phyloP scores from a whole-genome alignment of 2,113 vertebrate species.

The Callospermophilus lateralis region DNA sequence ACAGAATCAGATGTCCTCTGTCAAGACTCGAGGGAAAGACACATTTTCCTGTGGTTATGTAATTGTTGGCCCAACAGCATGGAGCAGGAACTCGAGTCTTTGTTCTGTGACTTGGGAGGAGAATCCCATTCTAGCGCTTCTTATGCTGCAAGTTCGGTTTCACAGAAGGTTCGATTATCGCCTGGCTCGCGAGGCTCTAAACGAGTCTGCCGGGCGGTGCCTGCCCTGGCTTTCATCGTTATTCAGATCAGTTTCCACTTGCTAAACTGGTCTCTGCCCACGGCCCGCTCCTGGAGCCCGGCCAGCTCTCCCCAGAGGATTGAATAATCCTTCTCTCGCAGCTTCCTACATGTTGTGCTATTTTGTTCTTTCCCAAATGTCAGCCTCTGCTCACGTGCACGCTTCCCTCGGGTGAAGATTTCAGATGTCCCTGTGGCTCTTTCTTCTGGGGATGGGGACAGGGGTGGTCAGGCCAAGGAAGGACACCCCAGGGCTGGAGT shows the following conservation, averaged over 20 bases:
- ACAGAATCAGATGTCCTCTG: background rate
- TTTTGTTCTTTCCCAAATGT: conserved; percentile 75
- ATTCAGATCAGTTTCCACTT: conserved; percentile 70
- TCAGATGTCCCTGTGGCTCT: background rate
- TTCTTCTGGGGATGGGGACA: background rate
- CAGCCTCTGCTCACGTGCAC: conserved; percentile 56
- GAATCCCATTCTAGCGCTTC: conserved; percentile 63
- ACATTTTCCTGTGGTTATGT: conserved; percentile 50
- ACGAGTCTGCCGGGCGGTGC: conserved; percentile 58
- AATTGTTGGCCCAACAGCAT: background rate
- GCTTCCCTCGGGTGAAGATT: background rate
- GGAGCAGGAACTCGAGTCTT: background rate
- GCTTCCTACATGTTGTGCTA: conserved; percentile 66
- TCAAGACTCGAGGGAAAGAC: background rate
- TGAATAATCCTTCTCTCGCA: conserved; percentile 75
- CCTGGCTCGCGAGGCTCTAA: conserved; percentile 50
- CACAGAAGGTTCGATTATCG: conserved; percentile 50
- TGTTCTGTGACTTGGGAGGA: conserved; percentile 3
- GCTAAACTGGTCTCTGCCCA: conserved; percentile 66
- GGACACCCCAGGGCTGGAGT: background rate
- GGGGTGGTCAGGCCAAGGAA: background rate
- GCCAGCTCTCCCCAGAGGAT: conserved; percentile 65
- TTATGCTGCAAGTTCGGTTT: conserved; percentile 62
- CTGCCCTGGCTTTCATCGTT: background rate
- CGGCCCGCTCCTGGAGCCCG: conserved; percentile 50